phyloP scores from a whole-genome alignment of 2,113 vertebrate genomes.

The Hyla sarda region DNA sequence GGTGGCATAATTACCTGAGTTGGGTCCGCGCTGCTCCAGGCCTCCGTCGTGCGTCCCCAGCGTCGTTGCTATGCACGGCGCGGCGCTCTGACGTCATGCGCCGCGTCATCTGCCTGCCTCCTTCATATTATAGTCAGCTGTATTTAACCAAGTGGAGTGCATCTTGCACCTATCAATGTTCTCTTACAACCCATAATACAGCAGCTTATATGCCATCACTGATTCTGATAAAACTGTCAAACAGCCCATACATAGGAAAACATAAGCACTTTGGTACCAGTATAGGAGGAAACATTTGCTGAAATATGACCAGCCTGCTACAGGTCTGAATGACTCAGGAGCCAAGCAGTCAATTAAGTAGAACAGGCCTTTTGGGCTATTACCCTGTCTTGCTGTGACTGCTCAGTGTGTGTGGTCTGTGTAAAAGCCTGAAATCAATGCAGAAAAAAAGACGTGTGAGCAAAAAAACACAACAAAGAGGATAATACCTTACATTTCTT shows the following conservation, averaged over 20 bases:
- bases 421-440: slow-evolving; percentile 41
- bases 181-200: not conserved
- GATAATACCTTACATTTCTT: not conserved
- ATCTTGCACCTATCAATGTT: not conserved
- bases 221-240: not conserved
- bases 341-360: slow-evolving; percentile 30
- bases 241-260: not conserved
- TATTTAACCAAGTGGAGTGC: not conserved
- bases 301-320: not conserved
- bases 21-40: no score
- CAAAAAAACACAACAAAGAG: not conserved
- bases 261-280: not conserved
- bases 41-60: no score
- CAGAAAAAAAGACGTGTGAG: not conserved
- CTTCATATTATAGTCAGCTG: not conserved
- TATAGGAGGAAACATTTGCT: not conserved
- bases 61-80: no score
- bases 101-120: no score
- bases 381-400: slow-evolving; percentile 39
- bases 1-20: no score
- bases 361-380: slow-evolving; percentile 28
- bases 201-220: not conserved
- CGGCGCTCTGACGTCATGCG: no score
- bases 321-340: slow-evolving; percentile 2
- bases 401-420: slow-evolving; percentile 6